phyloP scores from a whole-genome alignment of 2,888 invertebrate genomes.

The Oxyteleia sp. region DNA sequence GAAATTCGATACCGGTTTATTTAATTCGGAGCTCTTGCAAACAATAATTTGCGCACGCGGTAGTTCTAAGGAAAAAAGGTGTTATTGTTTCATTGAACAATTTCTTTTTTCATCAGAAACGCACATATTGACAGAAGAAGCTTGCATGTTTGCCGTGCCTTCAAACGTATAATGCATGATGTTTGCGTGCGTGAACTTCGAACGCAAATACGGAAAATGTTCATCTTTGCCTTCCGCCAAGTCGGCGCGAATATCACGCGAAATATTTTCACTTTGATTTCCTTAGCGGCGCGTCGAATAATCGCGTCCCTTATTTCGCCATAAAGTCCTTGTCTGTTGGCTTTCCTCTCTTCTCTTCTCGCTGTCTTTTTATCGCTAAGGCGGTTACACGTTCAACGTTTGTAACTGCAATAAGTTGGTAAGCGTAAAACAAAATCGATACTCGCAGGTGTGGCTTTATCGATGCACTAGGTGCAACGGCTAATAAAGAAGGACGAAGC shows the following conservation, averaged over 20 bases:
- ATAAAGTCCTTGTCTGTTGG: conserved; percentile 14
- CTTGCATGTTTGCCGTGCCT: conserved; percentile 32
- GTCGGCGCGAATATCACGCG: conserved; percentile 25
- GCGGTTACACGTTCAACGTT: conserved; percentile 22
- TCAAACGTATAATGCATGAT: conserved; percentile 66
- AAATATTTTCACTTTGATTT: conserved; percentile 50
- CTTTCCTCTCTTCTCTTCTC: not conserved
- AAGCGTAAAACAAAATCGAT: conserved; percentile 64
- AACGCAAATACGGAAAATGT: conserved; percentile 47
- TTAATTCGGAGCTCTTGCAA: not conserved
- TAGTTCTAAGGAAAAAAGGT: conserved; percentile 25
- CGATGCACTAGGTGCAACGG: conserved; percentile 50
- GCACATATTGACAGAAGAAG: conserved; percentile 55
- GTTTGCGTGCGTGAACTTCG: conserved; percentile 55
- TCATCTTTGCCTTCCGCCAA: conserved; percentile 40
- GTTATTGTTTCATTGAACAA: conserved; percentile 50
- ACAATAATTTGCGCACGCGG: conserved; percentile 10
- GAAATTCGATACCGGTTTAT: conserved; percentile 3
- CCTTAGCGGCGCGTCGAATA: conserved; percentile 13
- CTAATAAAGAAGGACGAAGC: conserved; percentile 48
- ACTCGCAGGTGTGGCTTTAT: conserved; percentile 66
- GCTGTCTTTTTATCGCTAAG: not conserved
- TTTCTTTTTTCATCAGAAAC: conserved; percentile 39
- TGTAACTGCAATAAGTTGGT: conserved; percentile 51
- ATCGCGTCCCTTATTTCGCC: conserved; percentile 28